These are phyloP conservation scores for Madoqua kirkii DNA, from an alignment of 2,113 vertebrate species.

Conservation along the genomic window DNA sequence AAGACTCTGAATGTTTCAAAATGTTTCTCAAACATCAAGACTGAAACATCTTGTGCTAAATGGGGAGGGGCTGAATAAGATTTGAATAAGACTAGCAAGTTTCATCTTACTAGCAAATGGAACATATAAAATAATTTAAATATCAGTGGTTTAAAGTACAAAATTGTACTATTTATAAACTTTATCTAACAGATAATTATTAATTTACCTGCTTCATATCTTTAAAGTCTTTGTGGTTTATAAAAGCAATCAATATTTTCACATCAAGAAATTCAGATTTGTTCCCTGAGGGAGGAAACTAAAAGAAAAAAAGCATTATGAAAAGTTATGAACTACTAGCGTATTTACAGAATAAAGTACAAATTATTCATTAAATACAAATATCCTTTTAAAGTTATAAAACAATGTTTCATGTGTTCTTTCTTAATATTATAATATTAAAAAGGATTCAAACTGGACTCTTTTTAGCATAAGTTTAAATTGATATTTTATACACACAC, in stretches of 20 bases:
- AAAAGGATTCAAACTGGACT: background rate
- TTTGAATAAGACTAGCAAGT: background rate
- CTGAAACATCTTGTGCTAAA: background rate
- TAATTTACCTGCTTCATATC: conserved; percentile 86
- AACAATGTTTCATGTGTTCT: background rate
- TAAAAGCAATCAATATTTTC: conserved; percentile 88
- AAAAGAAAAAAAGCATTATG: conserved; percentile 55
- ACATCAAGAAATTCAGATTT: conserved; percentile 83
- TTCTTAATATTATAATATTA: background rate
- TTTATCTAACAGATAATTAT: background rate
- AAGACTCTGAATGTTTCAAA: background rate
- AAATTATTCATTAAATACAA: background rate
- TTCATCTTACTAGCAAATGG: background rate
- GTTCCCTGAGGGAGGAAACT: conserved; percentile 85
- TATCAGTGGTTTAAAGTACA: background rate
- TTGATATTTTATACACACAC: background rate
- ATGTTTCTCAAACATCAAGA: background rate
- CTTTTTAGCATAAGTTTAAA: background rate
- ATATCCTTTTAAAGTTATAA: background rate
- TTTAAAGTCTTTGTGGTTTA: conserved; percentile 85
- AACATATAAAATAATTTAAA: background rate
- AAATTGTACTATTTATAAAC: conserved; percentile 3
- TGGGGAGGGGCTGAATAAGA: background rate
- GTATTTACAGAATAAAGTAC: conserved; percentile 1
- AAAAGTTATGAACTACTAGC: background rate